These are phyloP conservation scores for Aquatica leii DNA, from an alignment of 2,888 invertebrate genomes.

Conservation along the genomic window DNA sequence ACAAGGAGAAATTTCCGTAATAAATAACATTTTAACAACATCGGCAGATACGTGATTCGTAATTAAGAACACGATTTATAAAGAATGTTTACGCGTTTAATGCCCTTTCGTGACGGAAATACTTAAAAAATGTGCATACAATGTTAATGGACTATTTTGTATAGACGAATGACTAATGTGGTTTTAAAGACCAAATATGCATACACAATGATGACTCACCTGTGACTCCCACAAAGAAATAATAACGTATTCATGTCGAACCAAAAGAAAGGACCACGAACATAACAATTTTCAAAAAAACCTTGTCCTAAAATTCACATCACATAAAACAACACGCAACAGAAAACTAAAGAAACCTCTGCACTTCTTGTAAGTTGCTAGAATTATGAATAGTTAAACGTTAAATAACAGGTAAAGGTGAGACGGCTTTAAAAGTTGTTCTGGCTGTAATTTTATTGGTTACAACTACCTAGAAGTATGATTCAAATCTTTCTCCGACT, in stretches of 20 bases:
- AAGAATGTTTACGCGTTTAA: too few species aligned
- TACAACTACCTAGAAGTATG: background rate
- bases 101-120: too few species aligned
- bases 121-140: too few species aligned
- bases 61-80: too few species aligned
- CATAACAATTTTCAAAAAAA: background rate
- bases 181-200: background rate
- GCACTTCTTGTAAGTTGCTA: background rate
- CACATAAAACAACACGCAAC: conserved; percentile 11
- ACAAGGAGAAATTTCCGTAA: too few species aligned
- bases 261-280: background rate
- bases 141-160: too few species aligned
- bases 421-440: conserved; percentile 19
- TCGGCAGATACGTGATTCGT: too few species aligned
- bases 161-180: conserved; percentile 4
- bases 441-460: conserved; percentile 16
- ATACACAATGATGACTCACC: conserved; percentile 2
- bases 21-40: too few species aligned
- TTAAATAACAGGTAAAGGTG: conserved; percentile 28
- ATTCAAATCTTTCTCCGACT: background rate
- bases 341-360: background rate
- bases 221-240: background rate
- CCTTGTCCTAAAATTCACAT: conserved; percentile 6
- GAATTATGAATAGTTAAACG: background rate
- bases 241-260: conserved; percentile 4